A percentile compares a stretch with the other conserved stretches of the same genome.
These are phyloP conservation scores for Syrista parreyssii DNA, from an alignment of 2,888 invertebrate genomes.

Conservation along the genomic window DNA sequence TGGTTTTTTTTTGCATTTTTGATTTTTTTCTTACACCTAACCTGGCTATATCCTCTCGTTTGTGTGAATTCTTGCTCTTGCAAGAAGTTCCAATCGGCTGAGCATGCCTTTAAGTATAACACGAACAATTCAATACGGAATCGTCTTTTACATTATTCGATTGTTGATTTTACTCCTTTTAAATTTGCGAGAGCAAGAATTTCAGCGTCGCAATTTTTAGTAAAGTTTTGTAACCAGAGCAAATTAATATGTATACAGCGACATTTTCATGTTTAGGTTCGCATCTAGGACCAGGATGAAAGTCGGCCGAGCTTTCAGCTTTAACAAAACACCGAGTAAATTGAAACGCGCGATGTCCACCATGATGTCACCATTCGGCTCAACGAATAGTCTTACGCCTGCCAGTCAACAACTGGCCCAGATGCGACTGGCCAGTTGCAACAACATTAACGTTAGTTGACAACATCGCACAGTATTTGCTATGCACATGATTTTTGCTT, in stretches of 20 bases:
- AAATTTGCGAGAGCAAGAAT: neutral
- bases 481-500: constrained; percentile 15
- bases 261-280: constrained; percentile 66
- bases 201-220: neutral
- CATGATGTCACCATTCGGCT: constrained; percentile 92
- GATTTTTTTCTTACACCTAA: constrained; percentile 21
- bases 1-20: constrained; percentile 29
- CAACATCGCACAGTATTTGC: constrained; percentile 23
- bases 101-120: neutral
- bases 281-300: constrained; percentile 86
- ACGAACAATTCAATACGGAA: neutral
- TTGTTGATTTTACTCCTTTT: neutral
- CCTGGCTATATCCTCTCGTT: constrained; percentile 32
- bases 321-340: constrained; percentile 95
- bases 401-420: constrained; percentile 83
- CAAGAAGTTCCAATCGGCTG: constrained; percentile 4
- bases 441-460: constrained; percentile 83
- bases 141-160: neutral
- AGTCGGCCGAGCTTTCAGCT: constrained; percentile 94
- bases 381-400: constrained; percentile 84
- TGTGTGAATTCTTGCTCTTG: constrained; percentile 36
- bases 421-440: constrained; percentile 87
- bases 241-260: neutral
- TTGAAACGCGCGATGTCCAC: constrained; percentile 94
- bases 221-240: neutral